Percentiles rank a stretch among this genome's conserved stretches.
phyloP scores from a whole-genome alignment of 2,113 vertebrate genomes.

The Protobothrops flavoviridis region DNA sequence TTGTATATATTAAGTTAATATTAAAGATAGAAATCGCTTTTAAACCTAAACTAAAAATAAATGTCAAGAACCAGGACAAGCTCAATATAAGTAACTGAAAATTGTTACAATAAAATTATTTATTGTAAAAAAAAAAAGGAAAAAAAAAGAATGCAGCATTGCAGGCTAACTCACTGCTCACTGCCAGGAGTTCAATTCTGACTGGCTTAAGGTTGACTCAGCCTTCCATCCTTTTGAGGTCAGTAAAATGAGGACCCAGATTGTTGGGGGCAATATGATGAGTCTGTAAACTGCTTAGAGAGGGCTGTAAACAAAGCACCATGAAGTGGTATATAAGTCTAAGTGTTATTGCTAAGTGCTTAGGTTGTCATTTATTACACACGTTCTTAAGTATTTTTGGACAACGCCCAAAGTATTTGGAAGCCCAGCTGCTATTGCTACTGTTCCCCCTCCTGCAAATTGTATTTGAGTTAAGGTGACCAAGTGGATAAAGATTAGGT shows the following conservation, averaged over 20 bases:
- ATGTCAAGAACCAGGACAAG: background rate
- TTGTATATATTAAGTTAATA: background rate
- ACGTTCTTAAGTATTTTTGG: background rate
- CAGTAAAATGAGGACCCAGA: background rate
- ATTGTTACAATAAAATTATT: background rate
- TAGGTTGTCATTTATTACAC: background rate
- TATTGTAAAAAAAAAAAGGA: background rate
- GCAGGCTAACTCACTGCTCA: background rate
- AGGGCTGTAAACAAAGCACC: background rate
- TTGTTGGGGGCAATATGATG: background rate
- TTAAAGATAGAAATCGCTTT: background rate
- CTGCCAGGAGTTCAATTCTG: background rate
- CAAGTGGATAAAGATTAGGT: background rate
- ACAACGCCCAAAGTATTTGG: background rate
- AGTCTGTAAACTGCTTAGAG: background rate
- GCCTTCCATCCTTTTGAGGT: background rate
- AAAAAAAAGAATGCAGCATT: background rate
- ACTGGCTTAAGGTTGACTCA: background rate
- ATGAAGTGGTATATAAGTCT: background rate
- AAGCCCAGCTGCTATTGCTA: background rate
- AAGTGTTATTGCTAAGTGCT: background rate
- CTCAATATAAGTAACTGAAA: background rate
- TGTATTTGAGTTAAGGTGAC: background rate
- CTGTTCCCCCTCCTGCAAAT: background rate
- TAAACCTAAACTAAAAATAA: background rate